Base-by-base conservation (phyloP, 2,888 invertebrate species). In the Leptura quadrifasciata region DNA sequence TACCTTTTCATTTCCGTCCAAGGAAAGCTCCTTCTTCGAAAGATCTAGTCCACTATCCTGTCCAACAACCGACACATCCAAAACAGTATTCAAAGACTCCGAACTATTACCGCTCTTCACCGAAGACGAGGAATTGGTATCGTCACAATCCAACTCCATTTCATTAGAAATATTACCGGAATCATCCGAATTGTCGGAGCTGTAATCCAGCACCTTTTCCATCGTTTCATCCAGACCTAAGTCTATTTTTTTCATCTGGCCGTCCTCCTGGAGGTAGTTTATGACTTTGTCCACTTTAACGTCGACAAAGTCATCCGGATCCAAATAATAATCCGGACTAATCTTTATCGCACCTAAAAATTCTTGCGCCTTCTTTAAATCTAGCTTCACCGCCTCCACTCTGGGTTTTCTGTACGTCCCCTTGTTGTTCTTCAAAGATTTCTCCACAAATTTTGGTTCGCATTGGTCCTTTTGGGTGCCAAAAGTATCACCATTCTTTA, bases 141-240 rank as follows among this genome's bases (percentile, higher is more conserved):
- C 85, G 55, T 86, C 86, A 73, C 83, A 83, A 76, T 88, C 87
- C 74, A 85, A 78, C 77, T 93, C 93, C 84, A 92, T 92, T 87
- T 94, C 94, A 86, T 94, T 95, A 67, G 95, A 95, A 82, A 95
- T 95, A 89, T 95, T 95, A 76, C 95, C 95, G 74, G 95, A 95
- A 89, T 95, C 95, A 84, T 95, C 95, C 75, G 95, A 85, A 84
- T 94, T 94, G 84, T 94, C 94, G 6, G 94, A 94, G 80, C 91
- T 91, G 81, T 92, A 91, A 88, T 92, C 86, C 72, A 85, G 74
- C 35, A 77, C 74, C 58, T 80, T 79, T 24, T 83, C 81, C 12
- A 72, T 63, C 12, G 55, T n/a, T n/a, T 47, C 47, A 27, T 70
- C 75, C 15, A 74, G n/a, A 6, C 10, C 67, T 27, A 76, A n/a